Evolutionary conservation across 2,888 invertebrate genomes (phyloP).

Genomic region (Agelastica alni): DNA sequence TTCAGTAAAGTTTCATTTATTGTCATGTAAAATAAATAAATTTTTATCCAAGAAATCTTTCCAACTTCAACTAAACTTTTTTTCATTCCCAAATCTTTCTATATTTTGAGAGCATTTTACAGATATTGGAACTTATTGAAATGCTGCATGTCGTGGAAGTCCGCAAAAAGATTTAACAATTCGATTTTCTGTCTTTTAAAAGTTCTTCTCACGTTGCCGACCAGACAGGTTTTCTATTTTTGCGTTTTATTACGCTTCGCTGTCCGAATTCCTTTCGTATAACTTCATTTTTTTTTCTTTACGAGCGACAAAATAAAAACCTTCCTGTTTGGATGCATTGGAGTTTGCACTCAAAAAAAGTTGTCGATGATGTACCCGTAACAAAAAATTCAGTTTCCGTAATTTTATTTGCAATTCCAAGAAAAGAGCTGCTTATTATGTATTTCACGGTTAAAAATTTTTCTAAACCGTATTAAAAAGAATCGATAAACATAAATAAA

Average conservation of each 20-base stretch:
- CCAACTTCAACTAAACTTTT: too few species aligned
- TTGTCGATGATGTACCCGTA: too few species aligned
- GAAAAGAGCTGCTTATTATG: too few species aligned
- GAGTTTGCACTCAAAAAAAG: background rate
- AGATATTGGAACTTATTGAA: constrained; percentile 4
- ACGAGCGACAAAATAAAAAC: background rate
- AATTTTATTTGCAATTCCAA: too few species aligned
- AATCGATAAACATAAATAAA: too few species aligned
- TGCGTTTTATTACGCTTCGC: constrained; percentile 4
- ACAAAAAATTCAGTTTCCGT: background rate
- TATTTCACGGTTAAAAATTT: too few species aligned
- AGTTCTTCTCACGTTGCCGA: constrained; percentile 17
- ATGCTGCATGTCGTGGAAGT: constrained; percentile 1
- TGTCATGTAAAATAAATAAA: too few species aligned
- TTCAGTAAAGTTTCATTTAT: too few species aligned
- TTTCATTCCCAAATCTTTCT: background rate
- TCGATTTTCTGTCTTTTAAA: constrained; percentile 22
- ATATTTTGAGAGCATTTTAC: background rate
- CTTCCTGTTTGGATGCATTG: background rate
- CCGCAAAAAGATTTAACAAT: constrained; percentile 22
- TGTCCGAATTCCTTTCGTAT: constrained; percentile 6
- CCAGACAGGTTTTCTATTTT: constrained; percentile 9
- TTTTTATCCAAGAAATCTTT: too few species aligned
- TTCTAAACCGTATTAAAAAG: too few species aligned
- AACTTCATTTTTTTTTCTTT: background rate